These are phyloP conservation scores for Indri indri DNA, from an alignment of 2,113 vertebrate species.

Conservation along the genomic window DNA sequence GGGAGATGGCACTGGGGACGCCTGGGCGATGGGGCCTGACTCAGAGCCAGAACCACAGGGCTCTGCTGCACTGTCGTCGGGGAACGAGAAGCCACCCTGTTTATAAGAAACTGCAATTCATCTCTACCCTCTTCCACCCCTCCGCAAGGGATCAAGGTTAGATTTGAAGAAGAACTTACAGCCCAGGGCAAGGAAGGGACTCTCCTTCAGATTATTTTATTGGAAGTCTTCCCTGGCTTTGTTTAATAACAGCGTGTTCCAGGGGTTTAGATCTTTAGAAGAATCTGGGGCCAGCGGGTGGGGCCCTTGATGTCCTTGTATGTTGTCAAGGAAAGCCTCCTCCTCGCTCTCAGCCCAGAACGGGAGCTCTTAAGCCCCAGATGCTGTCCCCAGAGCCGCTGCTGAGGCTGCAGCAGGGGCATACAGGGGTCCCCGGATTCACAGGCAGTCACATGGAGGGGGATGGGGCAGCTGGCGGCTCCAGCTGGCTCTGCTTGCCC, in stretches of 20 bases:
- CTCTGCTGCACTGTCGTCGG: slow-evolving; percentile 63
- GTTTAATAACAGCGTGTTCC: not conserved
- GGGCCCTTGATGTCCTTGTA: not conserved
- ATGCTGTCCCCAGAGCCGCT: not conserved
- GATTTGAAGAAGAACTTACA: slow-evolving; percentile 43
- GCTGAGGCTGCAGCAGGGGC: not conserved
- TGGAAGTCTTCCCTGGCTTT: not conserved
- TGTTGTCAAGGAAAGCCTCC: not conserved
- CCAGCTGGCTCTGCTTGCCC: not conserved
- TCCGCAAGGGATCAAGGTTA: slow-evolving; percentile 37
- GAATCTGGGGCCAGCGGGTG: not conserved
- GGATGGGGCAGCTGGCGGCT: not conserved
- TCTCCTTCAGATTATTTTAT: not conserved
- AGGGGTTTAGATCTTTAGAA: not conserved
- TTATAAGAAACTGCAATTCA: slow-evolving; percentile 81
- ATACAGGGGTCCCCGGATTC: not conserved
- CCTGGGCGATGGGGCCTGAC: slow-evolving; percentile 74
- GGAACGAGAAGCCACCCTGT: slow-evolving; percentile 79
- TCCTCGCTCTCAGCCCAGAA: not conserved
- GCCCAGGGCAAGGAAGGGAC: not conserved
- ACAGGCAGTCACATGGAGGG: not conserved
- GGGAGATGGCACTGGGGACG: slow-evolving; percentile 80
- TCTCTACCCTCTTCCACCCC: slow-evolving; percentile 58
- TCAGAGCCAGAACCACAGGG: slow-evolving; percentile 76
- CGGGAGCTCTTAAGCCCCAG: not conserved